These are phyloP conservation scores for Lasioglossum oenotherae DNA, from an alignment of 2,888 invertebrate species.

Conservation along the genomic window DNA sequence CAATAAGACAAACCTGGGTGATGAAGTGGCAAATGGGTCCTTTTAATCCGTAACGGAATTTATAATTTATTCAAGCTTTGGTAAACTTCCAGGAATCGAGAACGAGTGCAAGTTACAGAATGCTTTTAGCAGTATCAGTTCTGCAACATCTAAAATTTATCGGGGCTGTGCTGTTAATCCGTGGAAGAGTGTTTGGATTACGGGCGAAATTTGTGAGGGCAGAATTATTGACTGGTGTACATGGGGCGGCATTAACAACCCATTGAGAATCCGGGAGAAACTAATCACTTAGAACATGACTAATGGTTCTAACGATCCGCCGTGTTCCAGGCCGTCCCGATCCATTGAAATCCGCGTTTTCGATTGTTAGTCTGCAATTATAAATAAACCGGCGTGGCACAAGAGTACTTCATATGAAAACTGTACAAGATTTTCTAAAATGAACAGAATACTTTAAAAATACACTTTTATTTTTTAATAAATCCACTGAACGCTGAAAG, in stretches of 20 bases:
- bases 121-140: not conserved
- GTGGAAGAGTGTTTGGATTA: not conserved
- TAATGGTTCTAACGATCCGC: not conserved
- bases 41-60: not conserved
- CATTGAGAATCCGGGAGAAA: conserved; percentile 7
- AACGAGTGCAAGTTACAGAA: not conserved
- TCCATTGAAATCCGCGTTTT: not conserved
- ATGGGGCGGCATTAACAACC: not conserved
- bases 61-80: not conserved
- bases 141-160: not conserved
- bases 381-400: not conserved
- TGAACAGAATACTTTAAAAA: not conserved
- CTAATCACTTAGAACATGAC: conserved; percentile 27
- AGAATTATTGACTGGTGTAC: not conserved
- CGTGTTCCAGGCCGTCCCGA: not conserved
- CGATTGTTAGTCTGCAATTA: not conserved
- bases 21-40: not conserved
- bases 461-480: not conserved
- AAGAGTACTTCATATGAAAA: not conserved
- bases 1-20: not conserved
- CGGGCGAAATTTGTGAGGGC: not conserved
- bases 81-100: conserved; percentile 20
- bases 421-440: not conserved
- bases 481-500: not conserved
- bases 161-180: not conserved